Conservation (phyloP, 2,888 invertebrate species). For the Graphium colonna region DNA sequence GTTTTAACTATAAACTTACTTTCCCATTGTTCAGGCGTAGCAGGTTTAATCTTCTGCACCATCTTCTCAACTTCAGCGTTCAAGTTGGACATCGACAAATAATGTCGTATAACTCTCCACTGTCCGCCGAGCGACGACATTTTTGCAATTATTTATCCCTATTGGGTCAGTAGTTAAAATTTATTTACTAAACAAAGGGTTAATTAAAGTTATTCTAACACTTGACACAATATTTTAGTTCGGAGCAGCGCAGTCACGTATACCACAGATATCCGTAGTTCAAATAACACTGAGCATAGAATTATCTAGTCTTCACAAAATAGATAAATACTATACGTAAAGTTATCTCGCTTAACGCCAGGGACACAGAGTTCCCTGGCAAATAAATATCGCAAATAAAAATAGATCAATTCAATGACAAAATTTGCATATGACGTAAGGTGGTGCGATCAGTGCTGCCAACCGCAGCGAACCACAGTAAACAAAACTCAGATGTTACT, state of each 20-base stretch:
- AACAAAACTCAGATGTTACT: constrained; percentile 30
- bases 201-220: background rate
- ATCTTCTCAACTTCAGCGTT: constrained; percentile 63
- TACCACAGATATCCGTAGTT: constrained; percentile 20
- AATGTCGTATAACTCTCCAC: constrained; percentile 67
- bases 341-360: constrained; percentile 14
- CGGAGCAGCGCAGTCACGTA: constrained; percentile 28
- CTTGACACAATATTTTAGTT: background rate
- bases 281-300: constrained; percentile 22
- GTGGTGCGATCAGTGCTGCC: constrained; percentile 62
- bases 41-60: constrained; percentile 57
- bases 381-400: constrained; percentile 44
- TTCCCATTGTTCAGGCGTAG: constrained; percentile 64
- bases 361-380: constrained; percentile 34
- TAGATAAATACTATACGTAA: constrained; percentile 25
- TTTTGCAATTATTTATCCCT: constrained; percentile 21
- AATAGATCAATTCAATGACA: constrained; percentile 64
- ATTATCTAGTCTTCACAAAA: constrained; percentile 24
- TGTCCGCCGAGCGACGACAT: constrained; percentile 69
- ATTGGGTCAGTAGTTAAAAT: background rate
- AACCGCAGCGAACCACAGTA: constrained; percentile 49
- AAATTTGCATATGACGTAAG: constrained; percentile 52
- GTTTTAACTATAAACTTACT: constrained; percentile 61
- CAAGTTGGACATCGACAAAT: constrained; percentile 57
- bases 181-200: background rate